Percentiles rank a stretch among this genome's conserved stretches.
These are phyloP conservation scores for Cynoglossus semilaevis DNA, from an alignment of 2,113 vertebrate species.

Conservation along the genomic window DNA sequence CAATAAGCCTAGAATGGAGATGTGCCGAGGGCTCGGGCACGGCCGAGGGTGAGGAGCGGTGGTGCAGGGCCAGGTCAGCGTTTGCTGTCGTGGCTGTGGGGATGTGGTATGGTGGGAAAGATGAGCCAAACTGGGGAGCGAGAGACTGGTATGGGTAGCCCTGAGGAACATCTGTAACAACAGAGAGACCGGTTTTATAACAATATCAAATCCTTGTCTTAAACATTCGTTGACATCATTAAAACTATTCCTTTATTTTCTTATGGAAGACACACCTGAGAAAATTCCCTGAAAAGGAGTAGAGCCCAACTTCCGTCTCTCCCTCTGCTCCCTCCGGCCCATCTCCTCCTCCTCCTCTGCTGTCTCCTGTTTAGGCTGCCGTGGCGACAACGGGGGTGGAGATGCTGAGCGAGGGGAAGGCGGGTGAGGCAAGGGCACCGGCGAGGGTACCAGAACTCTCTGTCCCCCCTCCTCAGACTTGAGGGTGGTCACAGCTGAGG, in stretches of 20 bases:
- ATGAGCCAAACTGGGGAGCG: conserved; percentile 82
- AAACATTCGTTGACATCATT: neutral
- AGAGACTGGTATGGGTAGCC: conserved; percentile 88
- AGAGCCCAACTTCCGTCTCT: conserved; percentile 78
- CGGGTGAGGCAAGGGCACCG: conserved; percentile 79
- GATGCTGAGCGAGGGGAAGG: conserved; percentile 83
- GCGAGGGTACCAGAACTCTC: conserved; percentile 77
- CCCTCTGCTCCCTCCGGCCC: conserved; percentile 52
- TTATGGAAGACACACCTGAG: conserved; percentile 75
- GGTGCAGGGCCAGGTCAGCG: conserved; percentile 68
- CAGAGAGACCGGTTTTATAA: conserved; percentile 7
- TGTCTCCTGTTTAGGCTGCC: conserved; percentile 84
- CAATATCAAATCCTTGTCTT: neutral
- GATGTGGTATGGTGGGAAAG: conserved; percentile 85
- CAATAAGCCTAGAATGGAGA: conserved; percentile 66
- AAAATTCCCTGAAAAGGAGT: conserved; percentile 82
- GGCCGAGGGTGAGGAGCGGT: conserved; percentile 72
- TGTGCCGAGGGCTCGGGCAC: conserved; percentile 71
- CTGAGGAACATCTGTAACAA: conserved; percentile 81
- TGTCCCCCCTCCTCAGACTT: conserved; percentile 88
- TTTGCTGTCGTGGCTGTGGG: conserved; percentile 78
- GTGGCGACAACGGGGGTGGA: conserved; percentile 76
- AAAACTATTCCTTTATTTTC: neutral
- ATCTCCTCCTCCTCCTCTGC: conserved; percentile 81
- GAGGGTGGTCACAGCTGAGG: conserved; percentile 81